Percentiles rank a stretch among this genome's conserved stretches.
Evolutionary conservation across 2,113 vertebrate genomes (phyloP).

Genomic region (Psittacus erithacus): DNA sequence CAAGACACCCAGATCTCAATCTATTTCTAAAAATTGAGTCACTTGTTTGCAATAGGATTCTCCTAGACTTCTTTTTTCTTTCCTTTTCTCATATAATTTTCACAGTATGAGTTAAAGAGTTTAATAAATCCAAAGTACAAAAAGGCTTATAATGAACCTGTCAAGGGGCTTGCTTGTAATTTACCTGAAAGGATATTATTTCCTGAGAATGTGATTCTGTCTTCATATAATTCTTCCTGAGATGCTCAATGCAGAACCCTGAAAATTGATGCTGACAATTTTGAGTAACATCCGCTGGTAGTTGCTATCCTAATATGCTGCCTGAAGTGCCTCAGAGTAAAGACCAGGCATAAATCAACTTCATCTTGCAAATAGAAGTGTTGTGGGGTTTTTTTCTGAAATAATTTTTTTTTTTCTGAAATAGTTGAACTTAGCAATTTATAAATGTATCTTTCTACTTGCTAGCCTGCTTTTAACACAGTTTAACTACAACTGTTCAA

Average conservation of each 20-base stretch:
- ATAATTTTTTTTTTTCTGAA: not conserved
- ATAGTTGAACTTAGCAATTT: not conserved
- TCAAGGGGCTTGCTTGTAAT: constrained; percentile 42
- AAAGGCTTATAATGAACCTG: constrained; percentile 52
- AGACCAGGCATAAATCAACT: not conserved
- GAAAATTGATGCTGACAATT: constrained; percentile 36
- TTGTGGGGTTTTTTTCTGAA: not conserved
- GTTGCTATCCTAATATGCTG: not conserved
- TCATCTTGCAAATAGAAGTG: not conserved
- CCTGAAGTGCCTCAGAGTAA: not conserved
- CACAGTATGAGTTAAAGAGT: constrained; percentile 14
- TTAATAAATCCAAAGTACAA: constrained; percentile 55
- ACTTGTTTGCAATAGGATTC: not conserved
- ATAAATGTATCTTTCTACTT: not conserved
- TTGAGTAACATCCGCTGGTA: not conserved
- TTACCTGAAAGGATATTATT: constrained; percentile 55
- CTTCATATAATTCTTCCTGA: constrained; percentile 35
- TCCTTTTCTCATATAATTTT: constrained; percentile 8
- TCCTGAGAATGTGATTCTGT: constrained; percentile 31
- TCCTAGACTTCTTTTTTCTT: not conserved
- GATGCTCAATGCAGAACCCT: not conserved
- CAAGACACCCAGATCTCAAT: not conserved
- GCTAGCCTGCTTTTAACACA: not conserved
- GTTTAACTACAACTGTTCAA: not conserved
- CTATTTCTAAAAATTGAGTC: not conserved